Conservation (phyloP, 1,140 invertebrate species). For the Euschistus heros region DNA sequence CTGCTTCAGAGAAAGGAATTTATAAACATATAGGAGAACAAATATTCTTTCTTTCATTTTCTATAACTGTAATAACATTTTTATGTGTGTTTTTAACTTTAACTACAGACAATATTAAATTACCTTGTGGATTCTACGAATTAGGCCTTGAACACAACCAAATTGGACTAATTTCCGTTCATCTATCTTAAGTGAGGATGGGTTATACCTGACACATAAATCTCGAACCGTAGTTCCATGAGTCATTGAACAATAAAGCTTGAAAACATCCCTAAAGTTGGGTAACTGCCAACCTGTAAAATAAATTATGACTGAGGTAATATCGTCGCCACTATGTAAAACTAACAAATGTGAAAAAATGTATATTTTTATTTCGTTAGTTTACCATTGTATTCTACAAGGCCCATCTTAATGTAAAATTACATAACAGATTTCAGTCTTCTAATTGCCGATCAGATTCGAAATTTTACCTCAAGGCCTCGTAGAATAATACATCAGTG, state of each 20-base stretch:
- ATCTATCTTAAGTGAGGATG: constrained; percentile 60
- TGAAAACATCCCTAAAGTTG: constrained; percentile 62
- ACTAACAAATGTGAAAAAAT: too few relatives aligned
- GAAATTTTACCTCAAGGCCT: too few relatives aligned
- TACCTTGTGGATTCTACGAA: constrained; percentile 71
- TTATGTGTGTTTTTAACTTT: constrained; percentile 21
- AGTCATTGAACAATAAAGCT: constrained; percentile 70
- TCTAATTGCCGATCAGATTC: too few relatives aligned
- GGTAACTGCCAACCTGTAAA: constrained; percentile 44
- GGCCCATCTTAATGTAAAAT: too few relatives aligned
- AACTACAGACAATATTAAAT: constrained; percentile 14
- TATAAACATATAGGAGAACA: not conserved
- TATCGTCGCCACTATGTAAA: too few relatives aligned
- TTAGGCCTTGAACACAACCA: constrained; percentile 73
- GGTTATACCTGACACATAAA: constrained; percentile 69
- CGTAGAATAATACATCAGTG: too few relatives aligned
- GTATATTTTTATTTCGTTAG: too few relatives aligned
- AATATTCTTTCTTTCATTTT: not conserved
- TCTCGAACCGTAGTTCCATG: constrained; percentile 75
- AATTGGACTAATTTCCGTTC: constrained; percentile 84
- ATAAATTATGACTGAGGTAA: not conserved
- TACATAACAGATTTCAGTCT: too few relatives aligned
- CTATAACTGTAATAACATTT: constrained; percentile 11
- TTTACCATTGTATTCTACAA: too few relatives aligned
- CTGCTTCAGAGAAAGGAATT: not conserved